Percentiles rank a stretch among this genome's conserved stretches.
These are phyloP conservation scores for Neoarius graeffei DNA, from an alignment of 2,113 vertebrate species.

Conservation along the genomic window DNA sequence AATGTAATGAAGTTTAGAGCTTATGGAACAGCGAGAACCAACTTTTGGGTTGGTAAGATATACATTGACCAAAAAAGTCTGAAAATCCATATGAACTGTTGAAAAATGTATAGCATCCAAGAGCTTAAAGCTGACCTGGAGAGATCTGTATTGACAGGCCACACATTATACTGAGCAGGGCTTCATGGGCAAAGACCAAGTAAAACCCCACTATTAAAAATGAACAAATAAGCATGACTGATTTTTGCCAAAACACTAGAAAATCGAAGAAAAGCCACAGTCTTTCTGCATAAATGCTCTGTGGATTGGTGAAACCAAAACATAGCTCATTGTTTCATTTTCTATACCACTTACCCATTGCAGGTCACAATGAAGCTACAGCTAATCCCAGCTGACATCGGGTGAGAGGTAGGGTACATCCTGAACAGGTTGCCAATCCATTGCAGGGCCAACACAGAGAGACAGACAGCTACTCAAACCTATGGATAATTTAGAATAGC, in stretches of 20 bases:
- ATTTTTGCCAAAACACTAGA: neutral
- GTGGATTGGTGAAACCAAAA: neutral
- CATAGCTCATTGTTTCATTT: neutral
- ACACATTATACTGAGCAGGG: neutral
- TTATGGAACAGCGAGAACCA: neutral
- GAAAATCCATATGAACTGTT: neutral
- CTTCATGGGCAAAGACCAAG: neutral
- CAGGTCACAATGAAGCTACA: no score
- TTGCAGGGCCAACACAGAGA: no score
- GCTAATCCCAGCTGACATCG: no score
- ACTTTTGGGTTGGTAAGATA: neutral
- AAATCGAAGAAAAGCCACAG: neutral
- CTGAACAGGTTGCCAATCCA: no score
- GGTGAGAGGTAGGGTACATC: no score
- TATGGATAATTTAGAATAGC: no score
- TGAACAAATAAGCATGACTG: neutral
- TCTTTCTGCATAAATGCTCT: neutral
- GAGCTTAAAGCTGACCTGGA: neutral
- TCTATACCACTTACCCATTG: no score
- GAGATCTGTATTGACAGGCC: neutral
- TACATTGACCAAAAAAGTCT: neutral
- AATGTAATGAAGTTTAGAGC: neutral
- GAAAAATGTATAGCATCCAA: neutral
- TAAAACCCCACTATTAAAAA: neutral
- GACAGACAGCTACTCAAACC: no score